Conservation (phyloP, 2,888 invertebrate genomes). For the Eurytoma adleriae region DNA sequence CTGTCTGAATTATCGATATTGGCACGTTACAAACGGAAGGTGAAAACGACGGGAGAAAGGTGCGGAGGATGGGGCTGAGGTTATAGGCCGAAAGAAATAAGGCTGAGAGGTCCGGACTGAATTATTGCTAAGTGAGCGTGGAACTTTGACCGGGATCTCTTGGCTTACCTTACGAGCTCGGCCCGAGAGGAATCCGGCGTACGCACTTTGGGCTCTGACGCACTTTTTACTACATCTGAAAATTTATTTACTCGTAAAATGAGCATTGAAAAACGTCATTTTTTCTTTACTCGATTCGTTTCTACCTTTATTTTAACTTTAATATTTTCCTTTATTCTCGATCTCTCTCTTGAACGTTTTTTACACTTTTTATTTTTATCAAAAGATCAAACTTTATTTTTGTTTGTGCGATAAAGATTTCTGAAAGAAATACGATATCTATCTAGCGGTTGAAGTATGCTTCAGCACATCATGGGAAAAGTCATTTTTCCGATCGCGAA, state of each 20-base stretch:
- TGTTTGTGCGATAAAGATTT: not conserved
- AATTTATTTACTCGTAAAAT: constrained; percentile 58
- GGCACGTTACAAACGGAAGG: constrained; percentile 65
- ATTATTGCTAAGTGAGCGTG: constrained; percentile 71
- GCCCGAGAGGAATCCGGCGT: not conserved
- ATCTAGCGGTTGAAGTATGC: too few relatives aligned
- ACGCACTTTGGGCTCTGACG: constrained; percentile 3
- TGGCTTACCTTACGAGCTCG: not conserved
- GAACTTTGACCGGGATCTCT: constrained; percentile 67
- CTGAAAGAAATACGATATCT: too few relatives aligned
- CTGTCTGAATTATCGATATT: constrained; percentile 73
- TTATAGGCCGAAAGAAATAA: constrained; percentile 61
- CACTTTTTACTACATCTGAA: constrained; percentile 45
- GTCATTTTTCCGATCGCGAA: not conserved
- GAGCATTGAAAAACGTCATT: constrained; percentile 54
- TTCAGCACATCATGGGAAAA: constrained; percentile 2
- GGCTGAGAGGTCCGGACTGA: constrained; percentile 63
- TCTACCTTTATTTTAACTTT: not conserved
- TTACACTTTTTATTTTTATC: too few relatives aligned
- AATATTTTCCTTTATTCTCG: not conserved
- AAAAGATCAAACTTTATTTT: too few relatives aligned
- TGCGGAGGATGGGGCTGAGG: constrained; percentile 54
- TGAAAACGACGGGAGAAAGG: constrained; percentile 38
- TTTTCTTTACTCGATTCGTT: constrained; percentile 21
- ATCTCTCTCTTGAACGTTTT: not conserved